phyloP scores from a whole-genome alignment of 2,113 vertebrate genomes.

The Oreamnos americanus region DNA sequence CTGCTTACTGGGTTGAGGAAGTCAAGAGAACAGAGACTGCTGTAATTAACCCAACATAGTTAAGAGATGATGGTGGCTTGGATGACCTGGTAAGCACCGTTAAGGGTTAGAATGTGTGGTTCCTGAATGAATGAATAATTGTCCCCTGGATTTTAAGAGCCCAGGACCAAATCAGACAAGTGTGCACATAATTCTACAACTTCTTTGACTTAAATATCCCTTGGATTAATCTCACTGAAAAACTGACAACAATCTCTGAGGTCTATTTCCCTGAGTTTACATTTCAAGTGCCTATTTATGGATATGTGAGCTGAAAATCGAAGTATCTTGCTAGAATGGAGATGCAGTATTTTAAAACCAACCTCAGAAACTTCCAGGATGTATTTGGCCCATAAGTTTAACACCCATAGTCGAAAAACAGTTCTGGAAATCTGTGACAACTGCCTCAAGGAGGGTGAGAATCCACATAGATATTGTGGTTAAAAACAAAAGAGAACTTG shows the following conservation, averaged over 20 bases:
- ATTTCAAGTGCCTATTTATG: background rate
- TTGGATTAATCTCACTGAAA: background rate
- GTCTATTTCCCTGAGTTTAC: background rate
- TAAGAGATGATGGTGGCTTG: background rate
- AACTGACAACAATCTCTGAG: background rate
- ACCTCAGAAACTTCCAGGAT: background rate
- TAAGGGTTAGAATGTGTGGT: background rate
- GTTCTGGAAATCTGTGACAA: background rate
- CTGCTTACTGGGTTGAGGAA: background rate
- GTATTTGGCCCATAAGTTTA: background rate
- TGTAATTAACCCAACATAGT: background rate
- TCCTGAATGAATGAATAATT: background rate
- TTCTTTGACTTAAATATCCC: background rate
- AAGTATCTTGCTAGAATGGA: background rate
- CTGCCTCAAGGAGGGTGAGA: background rate
- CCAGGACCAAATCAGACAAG: background rate
- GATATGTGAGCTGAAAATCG: background rate
- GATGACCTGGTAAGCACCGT: background rate
- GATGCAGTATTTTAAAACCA: background rate
- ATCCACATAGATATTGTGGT: background rate
- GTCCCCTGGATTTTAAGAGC: background rate
- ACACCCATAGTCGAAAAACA: background rate
- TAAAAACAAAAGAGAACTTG: background rate
- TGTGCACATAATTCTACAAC: background rate
- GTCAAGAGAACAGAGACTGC: background rate